phyloP scores from a whole-genome alignment of 2,888 invertebrate species.

The Scotopteryx bipunctaria region DNA sequence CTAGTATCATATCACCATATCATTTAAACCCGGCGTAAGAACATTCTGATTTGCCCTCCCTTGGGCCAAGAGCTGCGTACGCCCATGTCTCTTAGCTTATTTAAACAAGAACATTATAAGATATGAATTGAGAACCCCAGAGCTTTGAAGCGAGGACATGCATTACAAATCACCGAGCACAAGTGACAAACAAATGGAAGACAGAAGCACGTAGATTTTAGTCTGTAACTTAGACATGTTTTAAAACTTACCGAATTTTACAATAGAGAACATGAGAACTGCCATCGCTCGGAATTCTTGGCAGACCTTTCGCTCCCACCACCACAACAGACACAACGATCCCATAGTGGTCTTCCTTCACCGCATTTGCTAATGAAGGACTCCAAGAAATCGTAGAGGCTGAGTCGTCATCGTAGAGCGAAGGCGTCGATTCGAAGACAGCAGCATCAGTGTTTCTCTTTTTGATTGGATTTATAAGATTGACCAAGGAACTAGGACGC shows the following conservation, averaged over 20 bases:
- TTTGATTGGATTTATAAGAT: constrained; percentile 41
- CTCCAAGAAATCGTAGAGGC: constrained; percentile 3
- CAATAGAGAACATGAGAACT: constrained; percentile 58
- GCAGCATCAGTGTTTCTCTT: constrained; percentile 31
- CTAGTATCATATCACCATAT: too few relatives aligned
- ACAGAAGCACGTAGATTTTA: too few relatives aligned
- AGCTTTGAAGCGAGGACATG: too few relatives aligned
- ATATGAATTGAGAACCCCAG: too few relatives aligned
- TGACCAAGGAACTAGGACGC: constrained; percentile 51
- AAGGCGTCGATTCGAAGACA: constrained; percentile 40
- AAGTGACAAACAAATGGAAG: too few relatives aligned
- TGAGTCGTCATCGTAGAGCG: constrained; percentile 24
- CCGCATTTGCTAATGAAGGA: constrained; percentile 5
- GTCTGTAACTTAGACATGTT: background rate
- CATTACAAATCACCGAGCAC: too few relatives aligned
- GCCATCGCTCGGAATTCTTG: constrained; percentile 61
- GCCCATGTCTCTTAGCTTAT: too few relatives aligned
- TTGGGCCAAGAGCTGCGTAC: too few relatives aligned
- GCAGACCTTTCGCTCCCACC: constrained; percentile 65
- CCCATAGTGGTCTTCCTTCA: constrained; percentile 28
- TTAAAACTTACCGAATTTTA: constrained; percentile 61
- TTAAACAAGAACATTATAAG: too few relatives aligned
- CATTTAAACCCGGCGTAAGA: too few relatives aligned
- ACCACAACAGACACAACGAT: constrained; percentile 62
- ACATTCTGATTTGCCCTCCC: too few relatives aligned